Conservation (phyloP, 1,140 invertebrate species). For the Lordiphosa stackelbergi region DNA sequence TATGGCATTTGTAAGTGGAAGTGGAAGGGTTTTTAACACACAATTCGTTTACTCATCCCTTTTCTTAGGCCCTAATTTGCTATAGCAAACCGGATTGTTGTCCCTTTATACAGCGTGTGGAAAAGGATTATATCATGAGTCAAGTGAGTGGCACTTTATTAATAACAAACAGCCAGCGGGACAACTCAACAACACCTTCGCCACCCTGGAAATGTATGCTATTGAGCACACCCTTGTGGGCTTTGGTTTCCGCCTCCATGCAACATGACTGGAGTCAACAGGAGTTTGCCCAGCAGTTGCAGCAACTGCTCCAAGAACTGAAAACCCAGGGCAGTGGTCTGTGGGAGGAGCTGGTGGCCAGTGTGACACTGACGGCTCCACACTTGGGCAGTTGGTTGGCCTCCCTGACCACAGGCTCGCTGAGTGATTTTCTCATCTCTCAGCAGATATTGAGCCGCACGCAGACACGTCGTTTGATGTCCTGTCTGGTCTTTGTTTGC, state of each 20-base stretch:
- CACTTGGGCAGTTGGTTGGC: slow-evolving; percentile 52
- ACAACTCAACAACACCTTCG: slow-evolving; percentile 14
- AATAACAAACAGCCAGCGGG: not conserved
- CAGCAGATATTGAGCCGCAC: slow-evolving; percentile 76
- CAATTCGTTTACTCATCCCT: not conserved
- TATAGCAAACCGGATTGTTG: slow-evolving; percentile 83
- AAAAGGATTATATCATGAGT: slow-evolving; percentile 78
- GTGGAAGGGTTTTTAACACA: too few relatives aligned
- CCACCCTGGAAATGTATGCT: slow-evolving; percentile 81
- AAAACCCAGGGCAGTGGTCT: slow-evolving; percentile 5
- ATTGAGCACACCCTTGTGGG: slow-evolving; percentile 82
- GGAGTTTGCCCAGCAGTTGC: slow-evolving; percentile 90
- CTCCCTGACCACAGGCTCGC: slow-evolving; percentile 74
- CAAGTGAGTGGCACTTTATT: slow-evolving; percentile 23
- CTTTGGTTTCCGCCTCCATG: slow-evolving; percentile 82
- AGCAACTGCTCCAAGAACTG: slow-evolving; percentile 67
- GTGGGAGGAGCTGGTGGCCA: slow-evolving; percentile 28
- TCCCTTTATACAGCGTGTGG: slow-evolving; percentile 84
- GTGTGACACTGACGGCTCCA: slow-evolving; percentile 22
- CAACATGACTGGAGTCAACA: slow-evolving; percentile 91
- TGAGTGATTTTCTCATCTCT: slow-evolving; percentile 79
- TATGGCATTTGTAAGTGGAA: slow-evolving; percentile 80
- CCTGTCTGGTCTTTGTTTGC: slow-evolving; percentile 79
- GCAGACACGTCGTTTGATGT: slow-evolving; percentile 79
- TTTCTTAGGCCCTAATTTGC: slow-evolving; percentile 75